Conservation (phyloP, 53 echinoderm and acorn worm species). For the Paracentrotus lividus region DNA sequence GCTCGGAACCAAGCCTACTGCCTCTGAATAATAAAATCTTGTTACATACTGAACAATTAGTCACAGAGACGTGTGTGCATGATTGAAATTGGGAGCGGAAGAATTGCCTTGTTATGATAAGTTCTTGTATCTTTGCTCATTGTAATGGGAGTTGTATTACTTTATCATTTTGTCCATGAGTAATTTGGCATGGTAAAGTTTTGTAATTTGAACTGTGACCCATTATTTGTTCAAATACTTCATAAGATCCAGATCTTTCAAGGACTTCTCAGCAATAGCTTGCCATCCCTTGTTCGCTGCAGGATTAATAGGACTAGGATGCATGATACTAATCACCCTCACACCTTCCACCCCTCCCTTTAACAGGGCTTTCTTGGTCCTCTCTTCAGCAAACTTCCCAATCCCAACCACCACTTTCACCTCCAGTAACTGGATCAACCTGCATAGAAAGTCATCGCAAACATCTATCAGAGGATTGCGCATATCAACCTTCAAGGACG, state of each 20-base stretch:
- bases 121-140: no score
- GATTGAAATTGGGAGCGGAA: no score
- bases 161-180: neutral
- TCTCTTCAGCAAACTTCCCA: conserved; percentile 91
- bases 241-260: conserved; percentile 85
- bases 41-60: no score
- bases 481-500: conserved; percentile 74
- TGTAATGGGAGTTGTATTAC: no score
- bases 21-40: no score
- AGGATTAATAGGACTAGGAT: conserved; percentile 96
- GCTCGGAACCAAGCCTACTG: no score
- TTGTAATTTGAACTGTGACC: neutral
- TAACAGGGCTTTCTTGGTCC: conserved; percentile 80
- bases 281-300: conserved; percentile 96
- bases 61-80: neutral
- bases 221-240: conserved; percentile 73
- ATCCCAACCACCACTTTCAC: conserved; percentile 94
- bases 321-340: conserved; percentile 84
- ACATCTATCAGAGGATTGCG: conserved; percentile 82
- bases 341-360: conserved; percentile 83
- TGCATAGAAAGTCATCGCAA: conserved; percentile 84
- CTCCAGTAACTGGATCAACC: conserved; percentile 78
- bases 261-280: conserved; percentile 81
- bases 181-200: neutral
- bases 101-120: no score